A percentile compares a stretch with the other conserved stretches of the same genome.
These are phyloP conservation scores for Anisognathus igniventris DNA, from an alignment of 2,797 vertebrate species.

Conservation along the genomic window DNA sequence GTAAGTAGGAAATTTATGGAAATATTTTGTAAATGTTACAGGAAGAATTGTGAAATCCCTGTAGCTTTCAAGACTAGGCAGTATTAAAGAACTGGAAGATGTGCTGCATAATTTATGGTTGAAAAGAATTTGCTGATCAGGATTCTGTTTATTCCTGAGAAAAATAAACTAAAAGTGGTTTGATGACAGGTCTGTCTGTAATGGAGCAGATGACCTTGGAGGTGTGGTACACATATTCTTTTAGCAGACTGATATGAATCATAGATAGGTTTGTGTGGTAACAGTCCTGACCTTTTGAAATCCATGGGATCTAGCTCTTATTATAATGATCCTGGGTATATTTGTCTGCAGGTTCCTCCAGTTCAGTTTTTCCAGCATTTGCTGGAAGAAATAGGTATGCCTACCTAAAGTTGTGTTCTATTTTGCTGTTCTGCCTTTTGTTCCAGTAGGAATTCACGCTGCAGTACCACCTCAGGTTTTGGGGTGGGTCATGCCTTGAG, in stretches of 20 bases:
- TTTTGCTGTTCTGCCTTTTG: neutral
- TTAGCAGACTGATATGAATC: neutral
- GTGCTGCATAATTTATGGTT: neutral
- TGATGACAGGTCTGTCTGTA: neutral
- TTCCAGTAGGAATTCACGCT: neutral
- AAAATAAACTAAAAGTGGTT: neutral
- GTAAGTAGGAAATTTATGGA: slow-evolving; percentile 5
- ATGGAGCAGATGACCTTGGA: neutral
- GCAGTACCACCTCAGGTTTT: neutral
- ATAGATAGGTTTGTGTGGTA: neutral
- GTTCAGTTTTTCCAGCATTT: neutral
- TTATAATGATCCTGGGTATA: neutral
- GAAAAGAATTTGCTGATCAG: neutral
- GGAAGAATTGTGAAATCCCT: slow-evolving; percentile 17
- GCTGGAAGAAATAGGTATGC: neutral
- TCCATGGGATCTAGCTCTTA: fast-evolving
- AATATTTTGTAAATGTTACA: slow-evolving; percentile 44
- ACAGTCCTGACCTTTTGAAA: neutral
- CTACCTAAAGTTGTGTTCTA: neutral
- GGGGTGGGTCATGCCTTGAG: neutral
- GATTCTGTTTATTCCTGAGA: neutral
- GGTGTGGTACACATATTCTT: neutral
- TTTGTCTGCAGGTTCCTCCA: neutral
- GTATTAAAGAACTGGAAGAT: slow-evolving; percentile 1
- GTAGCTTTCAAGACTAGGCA: neutral